A percentile compares a stretch with the other conserved stretches of the same genome.
These are phyloP conservation scores for Loxodonta africana DNA, from an alignment of 2,113 vertebrate species.

Conservation along the genomic window DNA sequence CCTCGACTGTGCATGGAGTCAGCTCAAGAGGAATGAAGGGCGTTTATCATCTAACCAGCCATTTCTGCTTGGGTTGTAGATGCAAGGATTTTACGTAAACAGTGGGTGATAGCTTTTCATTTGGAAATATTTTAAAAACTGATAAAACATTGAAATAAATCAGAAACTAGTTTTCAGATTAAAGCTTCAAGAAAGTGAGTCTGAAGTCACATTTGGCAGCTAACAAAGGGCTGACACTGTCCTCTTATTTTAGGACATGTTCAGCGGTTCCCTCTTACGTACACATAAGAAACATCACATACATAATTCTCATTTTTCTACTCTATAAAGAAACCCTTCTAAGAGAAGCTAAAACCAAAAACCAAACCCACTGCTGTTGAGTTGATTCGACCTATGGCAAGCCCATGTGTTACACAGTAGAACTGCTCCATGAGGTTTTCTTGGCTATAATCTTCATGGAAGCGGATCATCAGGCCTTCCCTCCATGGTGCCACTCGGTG, in stretches of 20 bases:
- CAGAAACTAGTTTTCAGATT: neutral
- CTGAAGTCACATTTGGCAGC: neutral
- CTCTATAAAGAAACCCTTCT: neutral
- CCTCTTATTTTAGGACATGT: neutral
- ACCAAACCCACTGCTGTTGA: neutral
- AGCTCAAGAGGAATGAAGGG: neutral
- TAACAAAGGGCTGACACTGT: neutral
- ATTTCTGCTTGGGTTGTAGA: slow-evolving; percentile 10
- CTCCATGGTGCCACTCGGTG: too few species aligned
- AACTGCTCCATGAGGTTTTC: neutral
- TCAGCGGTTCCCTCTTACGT: neutral
- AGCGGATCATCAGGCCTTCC: neutral
- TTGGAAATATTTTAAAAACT: neutral
- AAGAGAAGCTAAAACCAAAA: neutral
- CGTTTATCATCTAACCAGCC: neutral
- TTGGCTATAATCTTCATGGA: neutral
- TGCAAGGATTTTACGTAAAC: neutral
- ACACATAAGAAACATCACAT: neutral
- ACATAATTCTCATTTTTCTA: neutral
- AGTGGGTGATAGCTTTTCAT: neutral
- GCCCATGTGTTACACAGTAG: too few species aligned
- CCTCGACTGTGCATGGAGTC: neutral
- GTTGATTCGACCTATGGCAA: neutral
- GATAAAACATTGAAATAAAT: neutral
- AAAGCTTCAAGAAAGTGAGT: neutral